Evolutionary conservation across 2,797 vertebrate genomes (phyloP).

Genomic region (Falco berigora): DNA sequence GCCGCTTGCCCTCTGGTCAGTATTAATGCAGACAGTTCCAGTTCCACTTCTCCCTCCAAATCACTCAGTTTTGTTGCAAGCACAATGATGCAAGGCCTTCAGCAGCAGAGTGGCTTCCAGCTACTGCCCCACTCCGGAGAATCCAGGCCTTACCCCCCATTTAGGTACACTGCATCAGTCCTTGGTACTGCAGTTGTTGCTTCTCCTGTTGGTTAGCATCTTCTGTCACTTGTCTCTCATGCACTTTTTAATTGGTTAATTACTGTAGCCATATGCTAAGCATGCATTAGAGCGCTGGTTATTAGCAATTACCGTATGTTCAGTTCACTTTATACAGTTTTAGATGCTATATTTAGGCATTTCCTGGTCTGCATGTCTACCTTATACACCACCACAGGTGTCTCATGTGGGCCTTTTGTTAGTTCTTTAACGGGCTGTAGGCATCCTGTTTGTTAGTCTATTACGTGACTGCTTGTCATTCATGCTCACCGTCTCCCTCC

Average conservation of each 20-base stretch:
- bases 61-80: not conserved
- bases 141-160: not conserved
- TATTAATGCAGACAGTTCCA: not conserved
- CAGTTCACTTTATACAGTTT: not conserved
- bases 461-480: not conserved
- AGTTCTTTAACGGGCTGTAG: not conserved
- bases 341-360: not conserved
- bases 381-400: not conserved
- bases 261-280: not conserved
- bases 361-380: not conserved
- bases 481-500: not conserved
- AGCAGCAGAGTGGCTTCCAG: not conserved
- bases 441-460: not conserved
- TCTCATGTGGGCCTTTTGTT: not conserved
- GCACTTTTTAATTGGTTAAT: not conserved
- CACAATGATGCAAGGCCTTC: rapidly evolving
- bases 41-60: not conserved
- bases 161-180: not conserved
- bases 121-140: rapidly evolving
- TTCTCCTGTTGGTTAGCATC: not conserved
- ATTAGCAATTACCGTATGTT: not conserved
- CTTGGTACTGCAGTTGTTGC: not conserved
- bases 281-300: not conserved
- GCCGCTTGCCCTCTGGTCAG: not conserved
- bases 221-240: not conserved